A percentile compares a stretch with the other conserved stretches of the same genome.
These are phyloP conservation scores for Deilephila elpenor DNA, from an alignment of 2,888 invertebrate species.

Conservation along the genomic window DNA sequence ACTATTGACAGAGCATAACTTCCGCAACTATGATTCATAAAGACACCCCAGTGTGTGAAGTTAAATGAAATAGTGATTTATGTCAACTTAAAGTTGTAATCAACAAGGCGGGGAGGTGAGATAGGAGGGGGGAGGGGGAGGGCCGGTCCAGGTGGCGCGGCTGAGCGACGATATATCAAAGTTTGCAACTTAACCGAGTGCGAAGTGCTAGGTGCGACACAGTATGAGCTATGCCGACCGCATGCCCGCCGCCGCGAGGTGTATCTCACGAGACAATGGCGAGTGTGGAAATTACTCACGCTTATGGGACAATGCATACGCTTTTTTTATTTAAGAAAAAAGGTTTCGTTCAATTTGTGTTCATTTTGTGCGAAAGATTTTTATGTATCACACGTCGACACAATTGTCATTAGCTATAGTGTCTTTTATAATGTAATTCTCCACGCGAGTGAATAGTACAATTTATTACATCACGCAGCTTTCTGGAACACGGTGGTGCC, in stretches of 20 bases:
- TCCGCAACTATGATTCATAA: neutral
- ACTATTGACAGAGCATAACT: neutral
- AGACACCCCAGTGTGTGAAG: conserved; percentile 16
- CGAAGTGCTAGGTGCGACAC: conserved; percentile 66
- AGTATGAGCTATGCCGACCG: conserved; percentile 78
- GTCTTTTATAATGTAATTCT: too few species aligned
- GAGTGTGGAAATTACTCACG: conserved; percentile 37
- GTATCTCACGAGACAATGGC: conserved; percentile 37
- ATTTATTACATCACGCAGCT: too few species aligned
- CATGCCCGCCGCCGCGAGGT: conserved; percentile 55
- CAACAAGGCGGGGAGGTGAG: conserved; percentile 9
- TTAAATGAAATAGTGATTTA: conserved; percentile 27
- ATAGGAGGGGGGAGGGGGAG: neutral
- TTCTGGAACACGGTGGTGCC: too few species aligned
- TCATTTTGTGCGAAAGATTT: too few species aligned
- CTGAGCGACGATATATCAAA: conserved; percentile 71
- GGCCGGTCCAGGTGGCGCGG: conserved; percentile 30
- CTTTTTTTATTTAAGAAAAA: too few species aligned
- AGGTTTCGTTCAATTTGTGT: too few species aligned
- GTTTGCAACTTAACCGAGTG: conserved; percentile 76
- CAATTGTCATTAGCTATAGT: too few species aligned
- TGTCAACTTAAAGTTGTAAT: conserved; percentile 21
- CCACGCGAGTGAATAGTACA: too few species aligned
- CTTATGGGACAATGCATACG: neutral
- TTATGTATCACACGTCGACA: too few species aligned